phyloP scores from a whole-genome alignment of 2,797 vertebrate species.

The Falco berigora region DNA sequence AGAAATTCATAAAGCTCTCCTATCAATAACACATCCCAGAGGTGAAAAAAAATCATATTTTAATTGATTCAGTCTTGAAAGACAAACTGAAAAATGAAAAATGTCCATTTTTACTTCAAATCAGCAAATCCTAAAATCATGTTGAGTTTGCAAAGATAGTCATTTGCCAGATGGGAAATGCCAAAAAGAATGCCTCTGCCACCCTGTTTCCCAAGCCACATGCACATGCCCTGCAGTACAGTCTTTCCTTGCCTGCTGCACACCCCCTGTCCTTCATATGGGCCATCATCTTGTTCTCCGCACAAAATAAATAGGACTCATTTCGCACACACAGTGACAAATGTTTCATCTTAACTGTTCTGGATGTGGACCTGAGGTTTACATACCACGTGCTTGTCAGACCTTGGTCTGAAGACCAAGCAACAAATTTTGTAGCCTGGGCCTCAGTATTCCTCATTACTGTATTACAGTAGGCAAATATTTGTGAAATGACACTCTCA shows the following conservation, averaged over 20 bases:
- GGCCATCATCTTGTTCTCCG: accelerated
- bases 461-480: background rate
- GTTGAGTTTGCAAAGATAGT: background rate
- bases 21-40: background rate
- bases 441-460: background rate
- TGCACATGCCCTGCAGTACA: accelerated
- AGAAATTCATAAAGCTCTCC: slow-evolving; percentile 15
- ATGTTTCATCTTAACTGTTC: background rate
- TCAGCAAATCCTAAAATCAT: background rate
- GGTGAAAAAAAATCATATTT: background rate
- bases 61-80: slow-evolving; percentile 11
- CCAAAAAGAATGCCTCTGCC: background rate
- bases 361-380: background rate
- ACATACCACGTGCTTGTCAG: accelerated
- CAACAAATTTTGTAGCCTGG: background rate
- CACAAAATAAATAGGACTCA: background rate
- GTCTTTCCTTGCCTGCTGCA: background rate
- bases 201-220: accelerated
- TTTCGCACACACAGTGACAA: background rate
- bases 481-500: background rate
- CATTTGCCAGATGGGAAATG: background rate
- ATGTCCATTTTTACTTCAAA: background rate
- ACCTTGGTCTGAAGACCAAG: background rate
- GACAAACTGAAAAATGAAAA: background rate
- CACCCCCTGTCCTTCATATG: accelerated